A percentile compares a stretch with the other conserved stretches of the same genome.
Evolutionary conservation across 2,113 vertebrate genomes (phyloP).

Genomic region (Cromileptes altivelis): DNA sequence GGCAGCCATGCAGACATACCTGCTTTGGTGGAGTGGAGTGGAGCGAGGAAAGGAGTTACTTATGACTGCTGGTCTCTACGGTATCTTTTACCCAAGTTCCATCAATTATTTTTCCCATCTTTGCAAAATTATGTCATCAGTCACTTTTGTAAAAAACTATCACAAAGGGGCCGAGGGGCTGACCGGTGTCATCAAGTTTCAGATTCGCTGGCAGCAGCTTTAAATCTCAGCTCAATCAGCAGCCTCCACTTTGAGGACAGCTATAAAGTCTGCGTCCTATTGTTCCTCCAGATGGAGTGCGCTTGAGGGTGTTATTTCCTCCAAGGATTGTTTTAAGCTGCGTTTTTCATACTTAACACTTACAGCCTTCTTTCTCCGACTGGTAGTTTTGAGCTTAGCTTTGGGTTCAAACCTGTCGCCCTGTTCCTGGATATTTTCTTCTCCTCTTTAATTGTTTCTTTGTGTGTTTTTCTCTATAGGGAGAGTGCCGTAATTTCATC

Average conservation of each 20-base stretch:
- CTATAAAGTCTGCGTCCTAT: slow-evolving; percentile 41
- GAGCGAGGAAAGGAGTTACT: too few relatives aligned
- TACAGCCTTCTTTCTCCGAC: slow-evolving; percentile 9
- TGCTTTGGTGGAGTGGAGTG: too few relatives aligned
- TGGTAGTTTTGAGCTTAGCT: slow-evolving; percentile 29
- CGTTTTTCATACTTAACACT: slow-evolving; percentile 35
- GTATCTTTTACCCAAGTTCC: not conserved
- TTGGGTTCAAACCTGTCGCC: not conserved
- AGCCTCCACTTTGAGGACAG: slow-evolving; percentile 50
- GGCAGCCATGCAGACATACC: too few relatives aligned
- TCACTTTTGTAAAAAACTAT: slow-evolving; percentile 1
- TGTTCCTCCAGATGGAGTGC: slow-evolving; percentile 55
- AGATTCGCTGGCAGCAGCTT: slow-evolving; percentile 29
- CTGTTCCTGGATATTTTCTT: slow-evolving; percentile 22
- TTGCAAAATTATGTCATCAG: slow-evolving; percentile 7
- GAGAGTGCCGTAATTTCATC: slow-evolving; percentile 96
- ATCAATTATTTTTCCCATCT: not conserved
- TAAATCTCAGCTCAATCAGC: slow-evolving; percentile 57
- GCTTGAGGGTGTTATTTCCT: slow-evolving; percentile 52
- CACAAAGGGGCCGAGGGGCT: not conserved
- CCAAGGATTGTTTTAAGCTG: slow-evolving; percentile 48
- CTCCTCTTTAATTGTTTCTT: slow-evolving; percentile 26
- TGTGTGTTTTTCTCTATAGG: slow-evolving; percentile 78
- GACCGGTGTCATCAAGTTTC: slow-evolving; percentile 31
- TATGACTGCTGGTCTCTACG: too few relatives aligned